Evolutionary conservation across 2,797 vertebrate genomes (phyloP), one percentile per base, ranked within the genome.

Genomic region (Netta rufina): DNA sequence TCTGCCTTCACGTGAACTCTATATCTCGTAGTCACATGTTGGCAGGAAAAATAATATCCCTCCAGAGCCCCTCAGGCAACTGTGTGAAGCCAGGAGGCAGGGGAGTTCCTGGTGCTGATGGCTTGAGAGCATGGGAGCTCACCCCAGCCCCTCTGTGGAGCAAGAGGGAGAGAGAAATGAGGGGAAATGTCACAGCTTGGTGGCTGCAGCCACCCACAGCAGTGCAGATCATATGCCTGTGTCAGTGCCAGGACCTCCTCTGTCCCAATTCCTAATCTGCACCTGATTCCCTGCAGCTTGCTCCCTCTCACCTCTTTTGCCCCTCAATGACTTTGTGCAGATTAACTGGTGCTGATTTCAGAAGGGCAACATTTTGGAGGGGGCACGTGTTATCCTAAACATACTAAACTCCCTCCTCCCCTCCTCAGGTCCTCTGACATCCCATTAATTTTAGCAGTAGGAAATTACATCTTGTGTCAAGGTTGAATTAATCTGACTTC

Each of bases 61-160:
- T 28, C 16, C 53, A 33, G 41, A n/a, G 7, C 4, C 7, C 32
- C 6, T 38, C 0, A 0, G 72, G 16, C 33, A 89, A 27, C 27
- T 8, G 19, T 25, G 49, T 0, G 0, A 75, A 76, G 39, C 60
- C 67, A 60, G 57, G 18, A 22, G 19, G 12, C 43, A 58, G 32
- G 30, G 43, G 77, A 2, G 9, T 51, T 45, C 0, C 0, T 21
- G 45, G 65, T 16, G 13, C 4, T 41, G 25, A 57, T 38, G 60
- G 20, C 18, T 28, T 87, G 3, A 38, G 18, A 84, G 38, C 12
- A 39, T 0, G 0, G 10, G 21, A 0, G 0, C 11, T 71, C 25
- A 14, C 16, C 36, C 49, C 49, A 66, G 17, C 4, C 30, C 60
- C 21, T 16, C 67, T 6, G 2, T 5, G 21, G 30, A 57, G 47